Evolutionary conservation across 2,113 vertebrate genomes (phyloP).

Genomic region (Microcebus tavaratra): DNA sequence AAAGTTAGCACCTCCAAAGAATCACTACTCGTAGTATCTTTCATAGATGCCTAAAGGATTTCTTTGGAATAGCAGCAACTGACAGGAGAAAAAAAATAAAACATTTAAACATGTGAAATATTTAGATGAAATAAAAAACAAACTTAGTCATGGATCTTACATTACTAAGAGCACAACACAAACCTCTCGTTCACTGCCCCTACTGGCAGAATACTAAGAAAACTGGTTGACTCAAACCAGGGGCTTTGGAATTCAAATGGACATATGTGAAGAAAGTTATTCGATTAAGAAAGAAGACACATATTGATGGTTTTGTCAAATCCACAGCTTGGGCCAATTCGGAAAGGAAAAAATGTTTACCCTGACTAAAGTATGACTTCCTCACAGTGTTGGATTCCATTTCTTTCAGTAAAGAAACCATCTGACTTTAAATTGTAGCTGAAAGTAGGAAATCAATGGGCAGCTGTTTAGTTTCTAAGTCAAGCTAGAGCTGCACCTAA

Average conservation of each 20-base stretch:
- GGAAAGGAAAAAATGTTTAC: background rate
- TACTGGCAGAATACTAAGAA: background rate
- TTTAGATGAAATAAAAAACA: background rate
- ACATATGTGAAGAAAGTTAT: background rate
- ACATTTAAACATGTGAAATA: background rate
- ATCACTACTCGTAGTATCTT: background rate
- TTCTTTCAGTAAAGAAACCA: slow-evolving; percentile 16
- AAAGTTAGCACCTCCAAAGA: background rate
- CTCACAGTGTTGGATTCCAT: background rate
- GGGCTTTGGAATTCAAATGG: background rate
- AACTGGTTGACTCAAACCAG: background rate
- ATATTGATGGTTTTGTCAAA: background rate
- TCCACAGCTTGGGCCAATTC: background rate
- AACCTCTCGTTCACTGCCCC: background rate
- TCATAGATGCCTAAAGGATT: background rate
- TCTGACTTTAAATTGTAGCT: background rate
- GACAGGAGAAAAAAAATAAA: background rate
- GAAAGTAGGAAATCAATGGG: background rate
- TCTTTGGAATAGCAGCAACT: background rate
- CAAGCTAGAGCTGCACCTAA: background rate
- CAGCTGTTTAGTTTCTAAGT: background rate
- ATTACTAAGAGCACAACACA: background rate
- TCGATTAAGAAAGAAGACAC: slow-evolving; percentile 14
- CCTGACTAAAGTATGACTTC: background rate
- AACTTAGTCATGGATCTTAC: background rate